phyloP scores from a whole-genome alignment of 2,797 vertebrate species.

The Notolepis coatsorum region DNA sequence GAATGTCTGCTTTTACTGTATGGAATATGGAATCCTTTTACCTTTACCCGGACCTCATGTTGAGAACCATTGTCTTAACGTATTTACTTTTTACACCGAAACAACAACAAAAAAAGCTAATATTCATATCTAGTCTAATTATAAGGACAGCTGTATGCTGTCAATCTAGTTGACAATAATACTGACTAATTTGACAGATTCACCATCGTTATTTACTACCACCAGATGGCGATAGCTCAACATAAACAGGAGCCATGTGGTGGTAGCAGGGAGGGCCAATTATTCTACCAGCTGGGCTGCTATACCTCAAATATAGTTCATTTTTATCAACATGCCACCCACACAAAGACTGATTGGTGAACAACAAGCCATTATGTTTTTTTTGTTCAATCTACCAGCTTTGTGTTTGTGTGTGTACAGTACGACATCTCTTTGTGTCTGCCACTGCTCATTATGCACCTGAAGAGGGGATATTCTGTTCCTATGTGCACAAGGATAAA shows the following conservation, averaged over 20 bases:
- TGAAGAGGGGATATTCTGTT: not conserved
- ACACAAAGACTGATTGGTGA: not conserved
- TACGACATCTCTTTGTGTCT: too few relatives aligned
- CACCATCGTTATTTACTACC: not conserved
- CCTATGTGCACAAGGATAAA: not conserved
- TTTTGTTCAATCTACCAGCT: not conserved
- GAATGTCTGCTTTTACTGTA: too few relatives aligned
- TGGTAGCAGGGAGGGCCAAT: not conserved
- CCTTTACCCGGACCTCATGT: too few relatives aligned
- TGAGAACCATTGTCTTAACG: too few relatives aligned
- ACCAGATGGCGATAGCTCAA: constrained; percentile 61
- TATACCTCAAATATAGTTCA: not conserved
- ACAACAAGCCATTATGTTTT: not conserved
- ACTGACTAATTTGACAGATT: not conserved
- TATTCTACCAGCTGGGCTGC: not conserved
- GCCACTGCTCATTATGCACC: not conserved
- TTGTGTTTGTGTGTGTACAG: too few relatives aligned
- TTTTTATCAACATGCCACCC: not conserved
- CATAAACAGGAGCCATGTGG: not conserved
- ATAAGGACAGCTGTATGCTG: too few relatives aligned
- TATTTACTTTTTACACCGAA: not conserved
- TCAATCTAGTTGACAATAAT: too few relatives aligned
- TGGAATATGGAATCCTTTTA: too few relatives aligned
- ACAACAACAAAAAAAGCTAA: not conserved
- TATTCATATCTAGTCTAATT: not conserved